phyloP scores from a whole-genome alignment of 1,140 invertebrate species.

The Drosophila ogumai region DNA sequence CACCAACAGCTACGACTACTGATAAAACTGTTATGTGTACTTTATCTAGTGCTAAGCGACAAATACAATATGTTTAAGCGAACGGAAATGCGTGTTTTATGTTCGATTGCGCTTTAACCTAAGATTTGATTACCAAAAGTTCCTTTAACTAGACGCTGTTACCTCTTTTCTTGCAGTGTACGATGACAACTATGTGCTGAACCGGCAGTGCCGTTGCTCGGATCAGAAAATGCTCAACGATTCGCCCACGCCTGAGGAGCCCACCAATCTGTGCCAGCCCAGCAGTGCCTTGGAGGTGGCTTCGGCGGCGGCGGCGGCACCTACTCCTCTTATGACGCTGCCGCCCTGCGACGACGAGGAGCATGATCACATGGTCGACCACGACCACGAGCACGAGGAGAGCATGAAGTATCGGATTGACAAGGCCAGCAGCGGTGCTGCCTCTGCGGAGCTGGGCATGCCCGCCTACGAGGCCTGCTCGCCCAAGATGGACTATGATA shows the following conservation, averaged over 20 bases:
- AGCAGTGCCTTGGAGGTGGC: slow-evolving; percentile 50
- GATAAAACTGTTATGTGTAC: slow-evolving; percentile 65
- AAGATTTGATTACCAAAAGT: neutral
- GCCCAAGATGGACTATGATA: slow-evolving; percentile 75
- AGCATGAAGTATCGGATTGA: slow-evolving; percentile 69
- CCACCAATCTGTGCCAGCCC: slow-evolving; percentile 68
- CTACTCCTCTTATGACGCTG: slow-evolving; percentile 45
- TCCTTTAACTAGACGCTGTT: neutral
- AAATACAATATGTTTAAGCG: slow-evolving; percentile 73
- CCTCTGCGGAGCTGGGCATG: slow-evolving; percentile 67
- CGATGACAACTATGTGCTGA: slow-evolving; percentile 67
- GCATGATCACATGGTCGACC: slow-evolving; percentile 14
- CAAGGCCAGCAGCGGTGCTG: slow-evolving; percentile 62
- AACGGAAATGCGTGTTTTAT: slow-evolving; percentile 25
- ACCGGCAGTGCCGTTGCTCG: slow-evolving; percentile 67
- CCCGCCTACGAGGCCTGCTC: slow-evolving; percentile 65
- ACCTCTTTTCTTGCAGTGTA: slow-evolving; percentile 56
- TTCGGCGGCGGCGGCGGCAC: slow-evolving; percentile 7
- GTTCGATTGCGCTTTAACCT: slow-evolving; percentile 12
- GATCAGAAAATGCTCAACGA: slow-evolving; percentile 64
- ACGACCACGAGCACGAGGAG: slow-evolving; percentile 49
- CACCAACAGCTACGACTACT: slow-evolving; percentile 74
- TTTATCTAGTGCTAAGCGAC: slow-evolving; percentile 74
- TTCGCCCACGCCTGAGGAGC: slow-evolving; percentile 68
- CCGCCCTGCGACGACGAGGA: slow-evolving; percentile 62